phyloP scores from a whole-genome alignment of 1,140 invertebrate species.

The Euschistus heros region DNA sequence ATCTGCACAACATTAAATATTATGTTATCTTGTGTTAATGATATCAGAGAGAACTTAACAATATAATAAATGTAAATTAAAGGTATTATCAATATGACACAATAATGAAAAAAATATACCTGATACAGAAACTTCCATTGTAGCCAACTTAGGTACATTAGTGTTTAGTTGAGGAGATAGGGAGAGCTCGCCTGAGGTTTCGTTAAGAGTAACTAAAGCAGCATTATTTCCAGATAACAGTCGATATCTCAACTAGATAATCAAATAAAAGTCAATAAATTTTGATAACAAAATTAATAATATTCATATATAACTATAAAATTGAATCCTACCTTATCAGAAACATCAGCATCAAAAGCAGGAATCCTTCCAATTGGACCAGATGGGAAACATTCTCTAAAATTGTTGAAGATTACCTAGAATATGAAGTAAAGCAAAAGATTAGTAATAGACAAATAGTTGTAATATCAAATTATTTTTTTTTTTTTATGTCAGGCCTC shows the following conservation, averaged over 20 bases:
- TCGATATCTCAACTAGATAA: conserved; percentile 49
- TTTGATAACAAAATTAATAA: neutral
- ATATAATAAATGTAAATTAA: neutral
- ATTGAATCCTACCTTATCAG: conserved; percentile 45
- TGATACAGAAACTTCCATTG: conserved; percentile 86
- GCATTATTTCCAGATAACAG: conserved; percentile 89
- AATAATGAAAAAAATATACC: conserved; percentile 39
- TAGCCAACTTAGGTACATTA: conserved; percentile 86
- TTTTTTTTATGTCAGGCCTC: too few relatives aligned
- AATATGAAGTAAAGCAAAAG: conserved; percentile 36
- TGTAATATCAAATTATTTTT: too few relatives aligned
- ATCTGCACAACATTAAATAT: conserved; percentile 41
- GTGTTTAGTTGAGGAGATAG: conserved; percentile 89
- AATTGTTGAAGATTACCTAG: conserved; percentile 92
- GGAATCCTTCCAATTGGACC: conserved; percentile 82
- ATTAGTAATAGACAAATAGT: too few relatives aligned
- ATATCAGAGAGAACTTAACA: neutral
- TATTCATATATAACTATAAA: conserved; percentile 9
- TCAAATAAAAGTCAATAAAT: neutral
- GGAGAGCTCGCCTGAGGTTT: conserved; percentile 70
- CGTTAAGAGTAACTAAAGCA: conserved; percentile 73
- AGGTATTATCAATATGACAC: neutral
- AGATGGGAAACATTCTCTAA: conserved; percentile 83
- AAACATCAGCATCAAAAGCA: conserved; percentile 88
- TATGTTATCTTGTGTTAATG: neutral